Percentiles rank a stretch among this genome's conserved stretches.
Evolutionary conservation across 1,140 invertebrate species (phyloP).

Genomic region (Colletes latitarsis): DNA sequence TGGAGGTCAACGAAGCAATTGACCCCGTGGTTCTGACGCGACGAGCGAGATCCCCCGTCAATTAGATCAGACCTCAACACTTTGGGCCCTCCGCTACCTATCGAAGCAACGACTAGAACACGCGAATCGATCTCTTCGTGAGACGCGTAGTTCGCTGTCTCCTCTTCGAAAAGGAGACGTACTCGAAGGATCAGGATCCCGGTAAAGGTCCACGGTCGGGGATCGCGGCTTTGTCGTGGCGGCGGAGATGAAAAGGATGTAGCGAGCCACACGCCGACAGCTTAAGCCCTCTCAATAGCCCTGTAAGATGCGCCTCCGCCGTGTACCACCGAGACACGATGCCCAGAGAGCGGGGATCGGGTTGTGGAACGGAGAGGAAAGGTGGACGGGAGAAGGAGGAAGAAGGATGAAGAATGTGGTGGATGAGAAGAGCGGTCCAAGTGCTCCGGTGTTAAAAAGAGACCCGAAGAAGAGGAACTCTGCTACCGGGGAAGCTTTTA

Average conservation of each 20-base stretch:
- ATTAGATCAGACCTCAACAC: conserved; percentile 33
- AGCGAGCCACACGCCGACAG: conserved; percentile 64
- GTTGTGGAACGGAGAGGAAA: conserved; percentile 6
- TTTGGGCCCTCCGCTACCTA: neutral
- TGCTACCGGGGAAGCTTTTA: too few species aligned
- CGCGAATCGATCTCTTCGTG: too few species aligned
- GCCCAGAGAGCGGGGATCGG: conserved; percentile 5
- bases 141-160: conserved; percentile 16
- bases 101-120: too few species aligned
- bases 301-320: conserved; percentile 46
- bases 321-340: conserved; percentile 47
- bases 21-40: conserved; percentile 38
- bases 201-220: conserved; percentile 24
- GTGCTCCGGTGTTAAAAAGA: too few species aligned
- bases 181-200: conserved; percentile 3
- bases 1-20: conserved; percentile 59
- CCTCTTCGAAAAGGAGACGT: conserved; percentile 19
- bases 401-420: conserved; percentile 16
- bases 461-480: too few species aligned
- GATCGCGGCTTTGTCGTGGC: conserved; percentile 55
- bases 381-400: conserved; percentile 26
- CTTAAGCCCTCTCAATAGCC: conserved; percentile 54
- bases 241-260: conserved; percentile 60
- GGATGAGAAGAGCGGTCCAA: neutral
- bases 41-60: conserved; percentile 39